Conservation (phyloP, 2,797 vertebrate genomes). For the Crotalus adamanteus region DNA sequence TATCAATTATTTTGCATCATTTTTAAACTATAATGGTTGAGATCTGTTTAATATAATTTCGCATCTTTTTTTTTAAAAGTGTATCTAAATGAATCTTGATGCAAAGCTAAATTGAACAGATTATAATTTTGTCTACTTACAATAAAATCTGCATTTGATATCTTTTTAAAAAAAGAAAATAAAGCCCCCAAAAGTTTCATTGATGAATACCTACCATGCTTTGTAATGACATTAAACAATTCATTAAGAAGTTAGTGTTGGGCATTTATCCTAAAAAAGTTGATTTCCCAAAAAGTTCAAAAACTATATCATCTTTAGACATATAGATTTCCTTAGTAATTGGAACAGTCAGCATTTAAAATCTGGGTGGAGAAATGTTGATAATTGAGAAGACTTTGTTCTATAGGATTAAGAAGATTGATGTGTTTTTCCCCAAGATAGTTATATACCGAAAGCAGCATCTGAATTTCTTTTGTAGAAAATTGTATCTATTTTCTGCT, state of each 20-base stretch:
- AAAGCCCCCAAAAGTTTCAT: neutral
- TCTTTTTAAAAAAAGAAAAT: neutral
- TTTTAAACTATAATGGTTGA: neutral
- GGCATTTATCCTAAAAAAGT: neutral
- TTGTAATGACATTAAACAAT: neutral
- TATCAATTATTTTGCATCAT: neutral
- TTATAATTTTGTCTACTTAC: neutral
- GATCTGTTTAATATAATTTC: neutral
- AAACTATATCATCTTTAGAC: neutral
- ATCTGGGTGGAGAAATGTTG: neutral
- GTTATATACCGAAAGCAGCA: neutral
- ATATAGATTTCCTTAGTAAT: neutral
- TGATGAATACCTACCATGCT: neutral
- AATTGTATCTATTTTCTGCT: constrained; percentile 43
- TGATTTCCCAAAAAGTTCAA: neutral
- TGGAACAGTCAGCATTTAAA: neutral
- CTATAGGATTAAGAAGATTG: neutral
- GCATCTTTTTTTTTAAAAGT: neutral
- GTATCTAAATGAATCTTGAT: neutral
- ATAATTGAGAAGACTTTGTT: neutral
- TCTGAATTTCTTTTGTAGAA: neutral
- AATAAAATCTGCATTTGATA: neutral
- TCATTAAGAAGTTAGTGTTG: neutral
- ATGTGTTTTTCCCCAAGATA: neutral
- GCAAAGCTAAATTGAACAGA: neutral